phyloP scores from a whole-genome alignment of 2,888 invertebrate species.

The Drosophila ochracea region DNA sequence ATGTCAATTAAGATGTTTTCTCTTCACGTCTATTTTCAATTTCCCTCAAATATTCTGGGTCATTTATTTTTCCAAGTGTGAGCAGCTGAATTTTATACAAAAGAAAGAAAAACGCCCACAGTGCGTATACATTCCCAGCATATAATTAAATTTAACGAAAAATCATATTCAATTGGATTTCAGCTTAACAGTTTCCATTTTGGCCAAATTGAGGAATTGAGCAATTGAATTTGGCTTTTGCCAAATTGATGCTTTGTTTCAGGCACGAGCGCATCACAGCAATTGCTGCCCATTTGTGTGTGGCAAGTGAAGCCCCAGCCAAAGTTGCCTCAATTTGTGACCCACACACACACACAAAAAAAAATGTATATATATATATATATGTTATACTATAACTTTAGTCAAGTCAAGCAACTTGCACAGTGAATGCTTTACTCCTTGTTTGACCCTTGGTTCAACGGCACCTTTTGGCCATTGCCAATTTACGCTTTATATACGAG shows the following conservation, averaged over 20 bases:
- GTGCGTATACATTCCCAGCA: slow-evolving; percentile 39
- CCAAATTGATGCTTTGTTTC: slow-evolving; percentile 53
- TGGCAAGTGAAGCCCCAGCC: slow-evolving; percentile 32
- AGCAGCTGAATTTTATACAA: slow-evolving; percentile 36
- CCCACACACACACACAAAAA: slow-evolving; percentile 31
- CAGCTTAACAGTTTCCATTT: slow-evolving; percentile 2
- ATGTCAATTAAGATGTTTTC: neutral
- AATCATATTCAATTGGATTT: slow-evolving; percentile 41
- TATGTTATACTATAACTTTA: slow-evolving; percentile 4
- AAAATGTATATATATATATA: neutral
- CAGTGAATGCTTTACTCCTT: slow-evolving; percentile 28
- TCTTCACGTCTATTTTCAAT: neutral
- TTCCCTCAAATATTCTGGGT: too few species aligned
- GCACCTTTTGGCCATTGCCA: slow-evolving; percentile 58
- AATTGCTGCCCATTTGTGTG: slow-evolving; percentile 47
- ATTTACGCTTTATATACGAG: slow-evolving; percentile 63
- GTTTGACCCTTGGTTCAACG: slow-evolving; percentile 31
- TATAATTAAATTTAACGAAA: slow-evolving; percentile 40
- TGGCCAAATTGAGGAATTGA: slow-evolving; percentile 1
- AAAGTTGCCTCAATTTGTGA: slow-evolving; percentile 50
- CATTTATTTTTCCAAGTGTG: slow-evolving; percentile 5
- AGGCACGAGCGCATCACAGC: slow-evolving; percentile 48
- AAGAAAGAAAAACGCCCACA: slow-evolving; percentile 1
- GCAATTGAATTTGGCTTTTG: slow-evolving; percentile 47
- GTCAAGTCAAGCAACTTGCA: slow-evolving; percentile 2